These are phyloP conservation scores for Drosophila tropicalis DNA, from an alignment of 1,140 invertebrate species.

Conservation along the genomic window DNA sequence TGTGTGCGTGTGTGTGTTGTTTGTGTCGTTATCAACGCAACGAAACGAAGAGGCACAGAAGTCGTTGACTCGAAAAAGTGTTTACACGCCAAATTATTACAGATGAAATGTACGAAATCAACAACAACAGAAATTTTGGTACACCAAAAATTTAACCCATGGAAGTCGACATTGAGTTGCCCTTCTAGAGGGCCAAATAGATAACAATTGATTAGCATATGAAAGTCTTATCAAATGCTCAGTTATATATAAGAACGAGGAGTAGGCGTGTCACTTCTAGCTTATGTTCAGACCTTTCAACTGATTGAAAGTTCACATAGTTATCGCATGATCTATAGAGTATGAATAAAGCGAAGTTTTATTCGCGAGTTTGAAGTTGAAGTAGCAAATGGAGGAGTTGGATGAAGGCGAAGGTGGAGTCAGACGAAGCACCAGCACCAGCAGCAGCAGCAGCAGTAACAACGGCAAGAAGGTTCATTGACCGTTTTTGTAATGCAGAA, in stretches of 20 bases:
- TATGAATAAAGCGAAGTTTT: too few relatives aligned
- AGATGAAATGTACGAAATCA: slow-evolving; percentile 50
- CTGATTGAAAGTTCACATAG: too few relatives aligned
- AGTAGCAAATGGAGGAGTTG: slow-evolving; percentile 10
- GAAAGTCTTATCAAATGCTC: neutral
- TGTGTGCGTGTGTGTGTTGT: neutral
- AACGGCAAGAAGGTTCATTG: slow-evolving; percentile 60
- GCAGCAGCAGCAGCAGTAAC: neutral
- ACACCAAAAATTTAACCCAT: neutral
- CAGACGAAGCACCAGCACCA: neutral
- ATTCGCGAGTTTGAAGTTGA: slow-evolving; percentile 13
- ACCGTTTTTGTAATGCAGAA: slow-evolving; percentile 76
- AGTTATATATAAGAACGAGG: too few relatives aligned
- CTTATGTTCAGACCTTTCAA: too few relatives aligned
- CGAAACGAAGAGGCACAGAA: slow-evolving; percentile 55
- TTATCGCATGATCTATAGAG: too few relatives aligned
- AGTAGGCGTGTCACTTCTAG: too few relatives aligned
- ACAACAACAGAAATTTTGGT: neutral
- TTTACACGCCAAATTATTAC: slow-evolving; percentile 81
- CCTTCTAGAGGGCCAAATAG: neutral
- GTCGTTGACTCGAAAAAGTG: slow-evolving; percentile 65
- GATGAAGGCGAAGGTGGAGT: neutral
- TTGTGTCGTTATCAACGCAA: slow-evolving; percentile 32
- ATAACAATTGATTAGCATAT: too few relatives aligned
- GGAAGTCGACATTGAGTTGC: neutral